Evolutionary conservation across 2,888 invertebrate species (phyloP), one percentile per base, ranked within the genome.

Genomic region (Sussaba pulchella): DNA sequence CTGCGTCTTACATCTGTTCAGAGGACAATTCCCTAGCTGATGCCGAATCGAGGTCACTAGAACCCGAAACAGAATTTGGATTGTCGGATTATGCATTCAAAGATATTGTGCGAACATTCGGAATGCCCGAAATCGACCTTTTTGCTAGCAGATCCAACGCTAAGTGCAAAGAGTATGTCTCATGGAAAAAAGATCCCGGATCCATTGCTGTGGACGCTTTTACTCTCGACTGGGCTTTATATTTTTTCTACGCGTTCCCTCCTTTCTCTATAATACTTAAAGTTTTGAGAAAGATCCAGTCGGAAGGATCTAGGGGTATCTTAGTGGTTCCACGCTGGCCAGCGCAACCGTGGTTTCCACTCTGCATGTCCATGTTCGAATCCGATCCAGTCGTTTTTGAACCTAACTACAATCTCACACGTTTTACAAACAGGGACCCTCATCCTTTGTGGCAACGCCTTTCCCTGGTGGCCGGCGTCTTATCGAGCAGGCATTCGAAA

Each of bases 401-500:
- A 21, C 63, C 72, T 6, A 39, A 69, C 6, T 5, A 14, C 14
- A 73, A 71, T 36, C 39, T 71, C 9, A 10, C 61, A 24, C n/a
- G 14, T 9, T 69, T 50, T n/a, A 52, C 69, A 17, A 21, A 69
- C 63, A 69, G 76, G 41, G 41, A 59, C 9, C 76, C 67, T n/a
- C 72, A 81, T 45, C 71, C 72, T 8, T 36, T 72, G 19, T 57
- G 50, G 21, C n/a, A 59, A 39, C 66, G 31, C 39, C 73, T 78
- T 74, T 50, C 63, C 50, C 78, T 78, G 73, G 74, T 78, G 39
- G 74, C 19, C 19, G 59, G 72, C 8, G 41, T 66, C 50, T 66
- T 72, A 54, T 78, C 72, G 47, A 21, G 41, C 47, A 73, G 10
- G 74, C 78, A 2, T 78, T 50, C 39, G 26, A 61, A 2, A 9